Evolutionary conservation across 2,888 invertebrate species (phyloP), one percentile per base, ranked within the genome.

Genomic region (Deilephila elpenor): DNA sequence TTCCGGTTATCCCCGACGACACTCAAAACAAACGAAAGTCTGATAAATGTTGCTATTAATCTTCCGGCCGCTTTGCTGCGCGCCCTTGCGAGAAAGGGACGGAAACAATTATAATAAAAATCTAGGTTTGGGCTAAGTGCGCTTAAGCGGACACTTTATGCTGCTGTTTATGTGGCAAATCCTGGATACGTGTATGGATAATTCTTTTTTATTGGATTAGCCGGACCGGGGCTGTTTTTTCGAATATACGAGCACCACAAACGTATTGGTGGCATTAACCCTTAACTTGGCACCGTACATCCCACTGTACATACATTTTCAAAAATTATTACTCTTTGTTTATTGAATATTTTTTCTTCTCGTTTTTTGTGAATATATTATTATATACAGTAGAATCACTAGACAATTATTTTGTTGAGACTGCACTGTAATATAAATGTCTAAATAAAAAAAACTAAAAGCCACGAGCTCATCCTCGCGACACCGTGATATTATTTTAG

Each of bases 1-100:
- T 90, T 90, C 91, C 86, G 88, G 88, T 87, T 89, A 89, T 90
- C 87, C 88, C 83, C 88, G 87, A 88, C 87, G 90, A 89, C 91
- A 89, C 88, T 91, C 89, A 91, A 90, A 91, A 91, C 91, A 91
- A 91, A 90, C 91, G 91, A 89, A 92, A 91, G 89, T 90, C 91
- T 91, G 92, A 92, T 91, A 91, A 91, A 92, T 91, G 91, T 86
- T 84, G 83, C 89, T 84, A 91, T 91, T 91, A 89, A 91, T 91
- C 91, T 91, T 88, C 83, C 79, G 78, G 78, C 81, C 84, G 84
- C 83, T 86, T 89, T 83, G 81, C 79, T 79, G 80, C 80, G 83
- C 82, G 83, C 82, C 85, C 85, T 86, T 83, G 86, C 82, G 87
- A 84, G 82, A 83, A 84, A 84, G 80, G 80, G 83, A 85, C 79